A percentile compares a stretch with the other conserved stretches of the same genome.
phyloP scores from a whole-genome alignment of 2,888 invertebrate species.

The Athripsodes cinereus region DNA sequence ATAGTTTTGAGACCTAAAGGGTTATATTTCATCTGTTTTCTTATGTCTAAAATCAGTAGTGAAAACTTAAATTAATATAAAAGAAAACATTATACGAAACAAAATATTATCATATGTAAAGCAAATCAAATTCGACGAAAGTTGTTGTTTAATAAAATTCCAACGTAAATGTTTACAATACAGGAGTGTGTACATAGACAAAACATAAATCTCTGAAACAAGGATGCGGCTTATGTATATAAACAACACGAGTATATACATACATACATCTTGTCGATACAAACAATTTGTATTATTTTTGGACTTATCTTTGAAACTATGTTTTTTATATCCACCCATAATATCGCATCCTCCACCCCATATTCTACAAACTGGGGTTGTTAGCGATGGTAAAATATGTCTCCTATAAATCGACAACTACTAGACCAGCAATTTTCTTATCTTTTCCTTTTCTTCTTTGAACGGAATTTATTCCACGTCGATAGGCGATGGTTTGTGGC shows the following conservation, averaged over 20 bases:
- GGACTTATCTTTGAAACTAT: background rate
- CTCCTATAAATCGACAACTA: conserved; percentile 20
- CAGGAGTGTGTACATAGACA: too few relatives aligned
- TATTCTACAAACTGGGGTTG: conserved; percentile 12
- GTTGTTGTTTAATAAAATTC: too few relatives aligned
- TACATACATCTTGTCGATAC: background rate
- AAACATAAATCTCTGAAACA: background rate
- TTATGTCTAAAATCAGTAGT: too few relatives aligned
- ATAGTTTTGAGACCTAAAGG: too few relatives aligned
- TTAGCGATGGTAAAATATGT: conserved; percentile 24
- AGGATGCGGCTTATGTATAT: background rate
- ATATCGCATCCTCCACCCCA: conserved; percentile 2
- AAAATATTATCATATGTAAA: too few relatives aligned
- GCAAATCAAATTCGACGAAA: too few relatives aligned
- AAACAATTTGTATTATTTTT: conserved; percentile 1
- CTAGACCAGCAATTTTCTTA: background rate
- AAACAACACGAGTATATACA: too few relatives aligned
- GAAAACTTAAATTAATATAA: too few relatives aligned
- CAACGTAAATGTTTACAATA: too few relatives aligned
- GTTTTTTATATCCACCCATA: background rate
- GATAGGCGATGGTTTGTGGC: background rate
- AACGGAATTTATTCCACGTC: background rate
- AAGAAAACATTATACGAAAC: too few relatives aligned
- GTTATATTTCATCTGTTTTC: too few relatives aligned
- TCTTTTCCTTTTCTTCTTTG: background rate